Base-by-base conservation (phyloP, 2,888 invertebrate genomes). In the Leptarthrus brevirostris region DNA sequence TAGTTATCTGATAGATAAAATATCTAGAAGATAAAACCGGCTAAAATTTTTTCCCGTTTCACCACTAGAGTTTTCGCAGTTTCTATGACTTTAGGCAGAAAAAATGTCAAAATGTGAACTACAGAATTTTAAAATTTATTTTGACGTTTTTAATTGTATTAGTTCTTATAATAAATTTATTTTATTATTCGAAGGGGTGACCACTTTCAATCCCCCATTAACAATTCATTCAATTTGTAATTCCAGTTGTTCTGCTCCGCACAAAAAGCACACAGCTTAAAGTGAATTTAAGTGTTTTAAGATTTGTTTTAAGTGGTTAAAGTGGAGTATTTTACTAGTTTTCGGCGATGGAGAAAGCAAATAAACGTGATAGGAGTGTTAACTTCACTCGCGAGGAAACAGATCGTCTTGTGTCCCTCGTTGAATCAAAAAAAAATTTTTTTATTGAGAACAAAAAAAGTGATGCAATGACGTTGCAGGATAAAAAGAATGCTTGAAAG, bases 401-500 rank as follows among this genome's bases (percentile, higher is more conserved):
- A 12, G 54, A 24, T 2, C 22, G 20, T 22, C 22, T 54, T 22
- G 54, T 54, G n/a, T 18, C 20, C n/a, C 20, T 24, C 22, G 54
- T n/a, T 22, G 1, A 22, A 24, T 2, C 20, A 24, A 12, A 54
- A 8, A 54, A 54, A 24, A 8, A 54, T 54, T 12, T 54, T 24
- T 12, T 54, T 24, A 54, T 54, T 54, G 54, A 54, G 24, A 54
- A 54, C 22, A 54, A 54, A 54, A 54, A 54, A 54, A 22, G 22
- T 22, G 54, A 54, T 54, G 22, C 22, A 22, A 24, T n/a, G 14
- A 22, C 22, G 8, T 54, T 20, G 26, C 12, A 12, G 10, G 24
- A 24, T 10, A 54, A 54, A 54, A n/a, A 20, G 5, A 54, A 22
- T 22, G 24, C 54, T 0, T 54, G 54, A n/a, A 24, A 54, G 8